Conservation (phyloP, 2,797 vertebrate species). For the Synaphobranchus kaupii region DNA sequence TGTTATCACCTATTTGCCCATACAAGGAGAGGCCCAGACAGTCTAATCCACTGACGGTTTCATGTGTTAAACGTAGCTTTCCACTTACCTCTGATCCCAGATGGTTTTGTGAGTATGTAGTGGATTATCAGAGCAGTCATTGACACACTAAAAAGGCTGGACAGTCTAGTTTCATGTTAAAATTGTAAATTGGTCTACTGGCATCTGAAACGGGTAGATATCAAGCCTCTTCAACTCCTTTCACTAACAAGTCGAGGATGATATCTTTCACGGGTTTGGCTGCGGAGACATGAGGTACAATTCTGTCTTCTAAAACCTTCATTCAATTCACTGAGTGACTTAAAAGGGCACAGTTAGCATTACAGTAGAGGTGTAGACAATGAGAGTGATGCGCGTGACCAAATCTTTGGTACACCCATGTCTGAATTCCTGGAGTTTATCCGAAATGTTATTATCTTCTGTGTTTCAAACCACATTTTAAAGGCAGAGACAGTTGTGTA, state of each 20-base stretch:
- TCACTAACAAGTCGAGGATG: not conserved
- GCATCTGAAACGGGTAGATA: not conserved
- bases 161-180: not conserved
- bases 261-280: not conserved
- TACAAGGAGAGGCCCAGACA: not conserved
- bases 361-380: not conserved
- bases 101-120: constrained; percentile 4
- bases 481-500: not conserved
- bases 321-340: not conserved
- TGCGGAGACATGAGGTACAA: not conserved
- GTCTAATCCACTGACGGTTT: not conserved
- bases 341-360: not conserved
- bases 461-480: not conserved
- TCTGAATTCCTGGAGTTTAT: not conserved
- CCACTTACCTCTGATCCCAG: not conserved
- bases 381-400: not conserved
- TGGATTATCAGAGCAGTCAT: constrained; percentile 1
- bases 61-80: not conserved
- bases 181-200: not conserved
- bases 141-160: not conserved
- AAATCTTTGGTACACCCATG: not conserved
- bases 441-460: not conserved
- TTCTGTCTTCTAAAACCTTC: not conserved
- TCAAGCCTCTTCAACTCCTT: not conserved
- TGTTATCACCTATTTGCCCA: constrained; percentile 23